These are phyloP conservation scores for Halcyon smyrnensis DNA, from an alignment of 2,797 vertebrate species.

Conservation along the genomic window DNA sequence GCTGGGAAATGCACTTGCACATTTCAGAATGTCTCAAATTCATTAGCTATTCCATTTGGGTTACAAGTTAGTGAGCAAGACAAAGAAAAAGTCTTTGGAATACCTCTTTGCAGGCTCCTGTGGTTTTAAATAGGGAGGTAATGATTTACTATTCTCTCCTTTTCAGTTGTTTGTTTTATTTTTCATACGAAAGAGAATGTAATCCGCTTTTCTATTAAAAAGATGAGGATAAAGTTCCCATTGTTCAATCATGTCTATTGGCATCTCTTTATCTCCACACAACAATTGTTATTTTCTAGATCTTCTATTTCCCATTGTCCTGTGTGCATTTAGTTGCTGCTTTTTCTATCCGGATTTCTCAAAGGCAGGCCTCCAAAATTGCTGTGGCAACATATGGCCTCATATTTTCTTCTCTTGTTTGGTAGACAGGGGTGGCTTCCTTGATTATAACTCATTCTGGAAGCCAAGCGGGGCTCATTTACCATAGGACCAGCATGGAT, in stretches of 20 bases:
- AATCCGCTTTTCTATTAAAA: conserved; percentile 21
- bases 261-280: background rate
- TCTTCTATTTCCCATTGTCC: background rate
- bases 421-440: background rate
- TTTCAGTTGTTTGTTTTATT: background rate
- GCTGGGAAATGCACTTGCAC: background rate
- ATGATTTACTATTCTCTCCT: background rate
- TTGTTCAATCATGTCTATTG: background rate
- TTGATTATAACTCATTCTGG: background rate
- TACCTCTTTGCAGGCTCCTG: background rate
- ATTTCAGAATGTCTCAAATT: conserved; percentile 22
- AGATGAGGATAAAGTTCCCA: background rate
- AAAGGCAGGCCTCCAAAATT: background rate
- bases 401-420: background rate
- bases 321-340: background rate
- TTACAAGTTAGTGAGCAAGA: background rate
- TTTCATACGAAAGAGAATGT: background rate
- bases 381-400: background rate
- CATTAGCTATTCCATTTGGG: conserved; percentile 42
- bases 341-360: background rate
- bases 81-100: background rate
- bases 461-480: background rate
- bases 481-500: background rate
- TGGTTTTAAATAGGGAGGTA: background rate
- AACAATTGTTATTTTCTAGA: background rate